Base-by-base conservation (phyloP, 2,888 invertebrate genomes). In the Trachelus iudaicus region DNA sequence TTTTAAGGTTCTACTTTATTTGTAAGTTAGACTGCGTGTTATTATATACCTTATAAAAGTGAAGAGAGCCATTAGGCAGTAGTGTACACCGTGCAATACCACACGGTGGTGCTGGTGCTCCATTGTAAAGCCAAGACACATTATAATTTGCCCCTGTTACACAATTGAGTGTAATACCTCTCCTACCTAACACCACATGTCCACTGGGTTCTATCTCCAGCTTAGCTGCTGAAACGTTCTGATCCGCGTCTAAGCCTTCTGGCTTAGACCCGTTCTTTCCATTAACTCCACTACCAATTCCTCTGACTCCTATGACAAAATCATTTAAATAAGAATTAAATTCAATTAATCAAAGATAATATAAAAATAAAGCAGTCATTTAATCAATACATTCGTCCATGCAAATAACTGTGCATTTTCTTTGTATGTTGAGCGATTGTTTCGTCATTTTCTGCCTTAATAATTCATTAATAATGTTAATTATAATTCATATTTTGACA, bases 51-150 rank as follows among this genome's bases (percentile, higher is more conserved):
- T 89, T 91, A 79, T 83, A 85, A 83, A 90, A 85, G 75, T 88
- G 89, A 77, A 91, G 88, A 80, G 89, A 89, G 79, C 90, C 90
- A 84, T 90, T 89, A 77, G 82, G 84, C 69, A 86, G 81, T 75
- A 89, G 76, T 74, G 79, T 85, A 81, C 91, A 91, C 40, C 87
- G 87, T 71, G 86, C 82, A 68, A 84, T 78, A 77, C 87, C 89
- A 79, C 91, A 91, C 13, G 90, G 89, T 73, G 90, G 91, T 79
- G 86, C 89, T 15, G 85, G 82, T 75, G 81, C 81, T 77, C 89
- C 91, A 85, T 91, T 90, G 81, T 86, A 81, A 73, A 90, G 82
- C 91, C 91, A 91, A 76, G 86, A 85, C 78, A 91, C 83, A 81
- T 88, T 86, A 80, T 87, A 85, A 79, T 85, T 86, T 33, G 85